Evolutionary conservation across 2,797 vertebrate genomes (phyloP), one percentile per base, ranked within the genome.

Genomic region (Gymnoscopelus microlampas): DNA sequence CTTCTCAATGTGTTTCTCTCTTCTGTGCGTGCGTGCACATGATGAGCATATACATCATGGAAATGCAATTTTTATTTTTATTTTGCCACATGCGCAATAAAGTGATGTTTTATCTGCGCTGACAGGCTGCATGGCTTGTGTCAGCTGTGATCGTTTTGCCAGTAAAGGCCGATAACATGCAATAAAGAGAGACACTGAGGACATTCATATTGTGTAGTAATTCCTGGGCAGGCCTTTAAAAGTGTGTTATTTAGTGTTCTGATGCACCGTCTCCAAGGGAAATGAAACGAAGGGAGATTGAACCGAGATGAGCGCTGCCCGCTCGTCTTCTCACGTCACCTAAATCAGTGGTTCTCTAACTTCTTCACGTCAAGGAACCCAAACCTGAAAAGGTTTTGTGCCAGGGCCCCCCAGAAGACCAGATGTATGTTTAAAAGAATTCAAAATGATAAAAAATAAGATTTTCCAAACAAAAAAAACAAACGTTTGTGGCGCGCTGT

Each of bases 101-200:
- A 70, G 49, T 69, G 47, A 54, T 54, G 19, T 63, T 50, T 54
- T 66, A 58, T 58, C 39, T 47, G 59, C 39, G 75, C 81, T 80
- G 68, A 79, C 76, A 54, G 61, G 56, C 61, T 44, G 39, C 9
- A 2, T 51, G 29, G n/a, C 66, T 48, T 14, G 63, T 64, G 70
- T 83, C 44, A 55, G 63, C 64, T 84, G 79, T 84, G 59, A 77
- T 85, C 55, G 50, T 63, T 77, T 62, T 70, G 71, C 61, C 67
- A 71, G 8, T 64, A 71, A 66, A 1, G 3, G 60, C 76, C 63
- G 71, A 80, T 79, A 80, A 68, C 32, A 11, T 70, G 39, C 44
- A 26, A 67, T 62, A 71, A 76, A 77, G 19, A 60, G 48, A 35
- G 12, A 56, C 0, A 19, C 19, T 19, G 19, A 19, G 19, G 19